Base-by-base conservation (phyloP, 2,888 invertebrate genomes). In the Tenthredo scrophulariae region DNA sequence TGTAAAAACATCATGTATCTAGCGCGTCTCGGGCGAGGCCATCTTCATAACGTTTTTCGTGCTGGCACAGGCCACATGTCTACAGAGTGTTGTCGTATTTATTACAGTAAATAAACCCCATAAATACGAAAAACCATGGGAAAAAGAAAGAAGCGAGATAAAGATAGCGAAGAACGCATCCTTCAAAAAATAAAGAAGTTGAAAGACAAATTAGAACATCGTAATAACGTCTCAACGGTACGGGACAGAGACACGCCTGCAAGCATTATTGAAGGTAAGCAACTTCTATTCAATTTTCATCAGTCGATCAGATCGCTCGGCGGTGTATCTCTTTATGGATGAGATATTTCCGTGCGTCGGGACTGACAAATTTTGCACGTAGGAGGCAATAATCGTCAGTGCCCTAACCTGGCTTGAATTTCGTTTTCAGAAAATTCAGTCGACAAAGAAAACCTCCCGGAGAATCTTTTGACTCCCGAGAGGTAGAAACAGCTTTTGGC, bases 371-470 rank as follows among this genome's bases (percentile, higher is more conserved):
- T 84, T 86, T 87, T 87, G 87, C 86, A 87, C 87, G 87, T 75
- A 87, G 86, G 86, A 87, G 86, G 87, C 86, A 87, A 86, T 86
- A 87, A 86, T 82, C 40, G 85, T 85, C 85, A 87, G 86, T 85
- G 87, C 87, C 50, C 65, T 84, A 77, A 84, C 15, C 62, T 58
- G 22, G 50, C 72, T 54, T 85, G 46, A 33, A 67, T 13, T 58
- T 82, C 43, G 18, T 37, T 43, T 74, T 0, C 13, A 74, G 72
- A 74, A n/a, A 74, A 74, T 80, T 58, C 65, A 74, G 82, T n/a
- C 33, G 50, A 43, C 13, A 46, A 15, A 75, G 74, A 33, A 37
- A 80, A 58, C 43, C 29, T 50, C 54, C 15, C 46, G 29, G 79
- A 77, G 18, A 79, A 65, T 74, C 37, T 0, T 7, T 37, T 37